Base-by-base conservation (phyloP, 2,113 vertebrate species). In the Pyrgilauda ruficollis region DNA sequence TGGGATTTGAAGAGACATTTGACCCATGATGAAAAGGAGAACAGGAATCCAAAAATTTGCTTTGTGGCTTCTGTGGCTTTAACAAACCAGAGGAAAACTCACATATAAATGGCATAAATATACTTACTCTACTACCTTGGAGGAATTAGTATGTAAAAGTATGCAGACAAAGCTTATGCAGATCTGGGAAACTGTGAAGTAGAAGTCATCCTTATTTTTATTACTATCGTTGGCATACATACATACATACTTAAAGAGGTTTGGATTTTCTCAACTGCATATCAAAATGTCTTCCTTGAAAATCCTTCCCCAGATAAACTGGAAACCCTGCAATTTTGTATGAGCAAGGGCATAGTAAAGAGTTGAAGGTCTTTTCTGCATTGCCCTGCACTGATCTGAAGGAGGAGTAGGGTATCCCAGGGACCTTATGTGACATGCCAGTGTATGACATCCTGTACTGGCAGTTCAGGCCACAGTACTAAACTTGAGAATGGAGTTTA, bases 61-160 rank as follows among this genome's bases (percentile, higher is more conserved):
- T 85, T 87, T 91, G 87, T 86, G 87, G 66, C 37, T 93, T 89
- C 67, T 41, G 62, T 76, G 78, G 77, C 50, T 93, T 88, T 79
- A 89, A 58, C 13, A 73, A 93, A 79, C 79, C 39, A 76, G 62
- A 84, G 49, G n/a, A 91, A 89, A 67, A 44, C 11, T 94, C 21
- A 35, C 47, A 63, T 62, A 52, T 77, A 75, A 90, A 86, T 35
- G 28, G 21, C 44, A 79, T 76, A 73, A 92, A 94, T 89, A 39
- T 81, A 64, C 72, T 93, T 91, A 72, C 35, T 49, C 23, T 69
- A 67, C 61, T 84, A 9, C 28, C n/a, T 74, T 63, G 20, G 47
- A 91, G 61, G 47, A 93, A 69, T n/a, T 22, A 30, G 35, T 17
- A 31, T 13, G 13, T 63, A 77, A 88, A 91, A 82, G 33, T 91